phyloP scores from a whole-genome alignment of 2,113 vertebrate species.

The Leiothrix lutea region DNA sequence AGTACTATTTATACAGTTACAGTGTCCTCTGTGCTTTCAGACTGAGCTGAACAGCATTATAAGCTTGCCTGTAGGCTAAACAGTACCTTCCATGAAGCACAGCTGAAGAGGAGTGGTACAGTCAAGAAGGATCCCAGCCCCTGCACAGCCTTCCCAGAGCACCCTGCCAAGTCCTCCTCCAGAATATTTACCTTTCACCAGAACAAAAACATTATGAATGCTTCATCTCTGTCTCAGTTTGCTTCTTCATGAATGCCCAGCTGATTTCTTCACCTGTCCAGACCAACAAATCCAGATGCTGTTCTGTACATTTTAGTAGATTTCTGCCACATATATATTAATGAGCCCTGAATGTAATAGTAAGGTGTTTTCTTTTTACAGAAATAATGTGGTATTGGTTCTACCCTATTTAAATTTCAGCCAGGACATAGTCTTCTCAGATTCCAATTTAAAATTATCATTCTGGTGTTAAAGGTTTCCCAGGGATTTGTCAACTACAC shows the following conservation, averaged over 20 bases:
- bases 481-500: background rate
- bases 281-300: background rate
- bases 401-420: background rate
- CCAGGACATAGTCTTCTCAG: background rate
- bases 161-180: background rate
- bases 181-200: background rate
- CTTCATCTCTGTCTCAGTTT: background rate
- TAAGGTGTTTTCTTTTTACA: background rate
- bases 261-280: background rate
- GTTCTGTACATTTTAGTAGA: background rate
- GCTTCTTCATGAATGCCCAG: background rate
- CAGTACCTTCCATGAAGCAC: background rate
- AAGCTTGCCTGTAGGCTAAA: background rate
- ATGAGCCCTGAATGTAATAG: background rate
- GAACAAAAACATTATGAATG: background rate
- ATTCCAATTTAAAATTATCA: background rate
- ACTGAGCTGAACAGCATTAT: background rate
- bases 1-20: background rate
- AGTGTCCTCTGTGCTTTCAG: constrained; percentile 4
- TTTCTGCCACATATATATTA: background rate
- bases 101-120: background rate
- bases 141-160: background rate
- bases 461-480: background rate
- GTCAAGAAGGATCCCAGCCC: background rate
- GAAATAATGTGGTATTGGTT: background rate